These are phyloP conservation scores for Drosophila kanapiae DNA, from an alignment of 1,140 invertebrate genomes.

Conservation along the genomic window DNA sequence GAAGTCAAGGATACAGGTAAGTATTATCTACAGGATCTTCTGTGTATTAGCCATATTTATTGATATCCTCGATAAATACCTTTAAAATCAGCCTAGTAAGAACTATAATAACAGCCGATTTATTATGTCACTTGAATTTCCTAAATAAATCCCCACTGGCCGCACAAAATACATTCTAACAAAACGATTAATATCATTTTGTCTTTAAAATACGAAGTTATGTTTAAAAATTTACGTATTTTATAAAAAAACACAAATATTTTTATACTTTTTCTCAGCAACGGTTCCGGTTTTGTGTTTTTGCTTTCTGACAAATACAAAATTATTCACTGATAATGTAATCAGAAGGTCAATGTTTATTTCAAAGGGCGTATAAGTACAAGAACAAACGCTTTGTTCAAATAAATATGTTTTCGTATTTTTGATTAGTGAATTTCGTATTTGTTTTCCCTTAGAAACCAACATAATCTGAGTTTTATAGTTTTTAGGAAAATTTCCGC, in stretches of 20 bases:
- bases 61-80: neutral
- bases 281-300: no score
- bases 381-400: neutral
- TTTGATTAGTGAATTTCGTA: neutral
- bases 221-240: no score
- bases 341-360: constrained; percentile 1
- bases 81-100: no score
- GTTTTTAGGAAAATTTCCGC: no score
- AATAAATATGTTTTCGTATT: neutral
- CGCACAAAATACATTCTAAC: no score
- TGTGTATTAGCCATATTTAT: neutral
- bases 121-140: no score
- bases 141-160: no score
- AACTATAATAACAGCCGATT: no score
- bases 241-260: no score
- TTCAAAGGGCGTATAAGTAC: neutral
- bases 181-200: no score
- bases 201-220: no score
- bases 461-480: neutral
- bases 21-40: neutral
- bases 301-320: neutral
- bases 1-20: neutral
- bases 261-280: no score
- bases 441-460: neutral
- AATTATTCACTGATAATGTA: neutral